These are phyloP conservation scores for Sarcophaga carnaria DNA, from an alignment of 2,888 invertebrate genomes.

Conservation along the genomic window DNA sequence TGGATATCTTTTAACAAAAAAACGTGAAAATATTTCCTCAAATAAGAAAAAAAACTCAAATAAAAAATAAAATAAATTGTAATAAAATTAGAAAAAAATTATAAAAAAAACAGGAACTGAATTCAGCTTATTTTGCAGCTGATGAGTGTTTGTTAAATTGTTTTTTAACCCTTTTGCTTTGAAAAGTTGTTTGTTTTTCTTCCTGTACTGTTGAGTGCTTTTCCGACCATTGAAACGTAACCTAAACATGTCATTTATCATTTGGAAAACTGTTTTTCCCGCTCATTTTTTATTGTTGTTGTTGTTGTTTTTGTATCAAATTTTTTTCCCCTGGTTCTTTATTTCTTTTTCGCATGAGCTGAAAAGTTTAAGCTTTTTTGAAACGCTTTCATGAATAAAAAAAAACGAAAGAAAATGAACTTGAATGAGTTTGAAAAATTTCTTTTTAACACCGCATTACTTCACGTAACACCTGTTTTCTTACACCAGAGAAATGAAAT, in stretches of 20 bases:
- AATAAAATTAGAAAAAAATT: background rate
- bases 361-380: conserved; percentile 31
- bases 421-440: conserved; percentile 52
- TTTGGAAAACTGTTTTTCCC: conserved; percentile 26
- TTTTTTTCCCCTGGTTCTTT: too few species aligned
- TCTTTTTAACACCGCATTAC: conserved; percentile 39
- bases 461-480: conserved; percentile 51
- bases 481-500: background rate
- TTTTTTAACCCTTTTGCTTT: conserved; percentile 41
- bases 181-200: background rate
- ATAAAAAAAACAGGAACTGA: background rate
- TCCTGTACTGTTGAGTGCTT: background rate
- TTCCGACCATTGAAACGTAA: conserved; percentile 30
- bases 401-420: conserved; percentile 21
- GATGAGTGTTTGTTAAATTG: conserved; percentile 45
- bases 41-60: background rate
- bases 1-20: background rate
- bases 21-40: background rate
- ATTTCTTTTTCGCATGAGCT: background rate
- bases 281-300: background rate
- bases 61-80: conserved; percentile 4
- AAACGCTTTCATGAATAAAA: conserved; percentile 20
- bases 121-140: conserved; percentile 28
- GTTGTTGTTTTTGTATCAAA: too few species aligned
- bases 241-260: conserved; percentile 61